Conservation (phyloP, 2,113 vertebrate species). For the Mesoclemmys tuberculata region DNA sequence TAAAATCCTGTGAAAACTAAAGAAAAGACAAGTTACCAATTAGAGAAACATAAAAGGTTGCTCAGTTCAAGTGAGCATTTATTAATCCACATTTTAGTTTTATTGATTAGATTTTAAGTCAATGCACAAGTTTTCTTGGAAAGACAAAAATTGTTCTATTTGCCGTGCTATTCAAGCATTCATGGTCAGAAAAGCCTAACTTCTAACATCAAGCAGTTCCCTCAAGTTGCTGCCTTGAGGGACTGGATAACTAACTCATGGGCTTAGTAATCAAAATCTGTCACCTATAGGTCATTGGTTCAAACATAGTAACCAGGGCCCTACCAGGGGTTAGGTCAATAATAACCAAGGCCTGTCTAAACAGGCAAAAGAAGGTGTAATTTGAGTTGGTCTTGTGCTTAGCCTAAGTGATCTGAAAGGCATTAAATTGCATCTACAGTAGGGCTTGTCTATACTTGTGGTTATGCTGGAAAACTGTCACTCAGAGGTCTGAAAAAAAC, state of each 20-base stretch:
- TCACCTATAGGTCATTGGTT: background rate
- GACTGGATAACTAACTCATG: background rate
- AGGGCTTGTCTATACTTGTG: too few species aligned
- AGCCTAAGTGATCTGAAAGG: background rate
- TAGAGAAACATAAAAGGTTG: background rate
- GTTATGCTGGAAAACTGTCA: too few species aligned
- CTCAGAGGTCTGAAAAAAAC: too few species aligned
- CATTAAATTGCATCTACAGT: background rate
- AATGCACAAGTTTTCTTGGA: background rate
- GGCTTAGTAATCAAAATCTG: background rate
- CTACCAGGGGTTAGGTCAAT: background rate
- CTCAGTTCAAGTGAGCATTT: background rate
- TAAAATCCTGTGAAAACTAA: background rate
- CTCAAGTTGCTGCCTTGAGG: background rate
- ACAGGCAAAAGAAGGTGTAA: background rate
- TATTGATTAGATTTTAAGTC: background rate
- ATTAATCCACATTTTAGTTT: background rate
- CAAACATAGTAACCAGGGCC: background rate
- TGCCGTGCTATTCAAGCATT: background rate
- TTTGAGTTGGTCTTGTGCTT: too few species aligned
- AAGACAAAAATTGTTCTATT: too few species aligned
- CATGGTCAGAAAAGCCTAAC: background rate
- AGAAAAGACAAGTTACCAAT: background rate
- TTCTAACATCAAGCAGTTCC: background rate
- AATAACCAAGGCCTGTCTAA: too few species aligned